phyloP scores from a whole-genome alignment of 35 echinoderm and acorn worm species.

The Strongylocentrotus purpuratus region DNA sequence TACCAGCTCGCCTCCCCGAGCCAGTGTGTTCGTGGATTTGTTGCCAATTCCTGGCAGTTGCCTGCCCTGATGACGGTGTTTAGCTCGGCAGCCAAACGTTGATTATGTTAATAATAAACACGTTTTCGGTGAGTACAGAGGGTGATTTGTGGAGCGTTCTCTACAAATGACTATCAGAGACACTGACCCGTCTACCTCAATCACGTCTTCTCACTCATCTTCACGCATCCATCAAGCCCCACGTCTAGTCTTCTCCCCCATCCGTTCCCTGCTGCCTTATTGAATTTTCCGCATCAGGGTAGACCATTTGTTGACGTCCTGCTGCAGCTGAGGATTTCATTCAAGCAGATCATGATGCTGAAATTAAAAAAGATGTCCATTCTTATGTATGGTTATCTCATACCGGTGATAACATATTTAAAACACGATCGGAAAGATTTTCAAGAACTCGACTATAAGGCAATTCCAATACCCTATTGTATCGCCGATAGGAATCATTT shows the following conservation, averaged over 20 bases:
- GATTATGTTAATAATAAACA: conserved; percentile 54
- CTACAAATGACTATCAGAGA: conserved; percentile 32
- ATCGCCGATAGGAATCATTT: too few relatives aligned
- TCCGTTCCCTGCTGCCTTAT: background rate
- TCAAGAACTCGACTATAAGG: too few relatives aligned
- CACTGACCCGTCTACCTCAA: conserved; percentile 39
- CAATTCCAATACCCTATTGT: too few relatives aligned
- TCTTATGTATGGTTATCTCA: too few relatives aligned
- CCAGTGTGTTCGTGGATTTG: background rate
- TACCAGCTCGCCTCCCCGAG: background rate
- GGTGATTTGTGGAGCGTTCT: conserved; percentile 25
- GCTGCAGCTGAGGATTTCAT: too few relatives aligned
- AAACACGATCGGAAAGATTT: too few relatives aligned
- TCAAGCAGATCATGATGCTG: too few relatives aligned
- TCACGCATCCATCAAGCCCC: conserved; percentile 13
- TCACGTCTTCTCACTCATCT: conserved; percentile 25
- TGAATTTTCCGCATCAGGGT: background rate
- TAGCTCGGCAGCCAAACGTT: background rate
- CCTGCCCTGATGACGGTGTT: background rate
- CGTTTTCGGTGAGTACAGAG: background rate
- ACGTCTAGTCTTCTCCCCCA: background rate
- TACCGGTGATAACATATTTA: too few relatives aligned
- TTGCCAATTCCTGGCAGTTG: background rate
- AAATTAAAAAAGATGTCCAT: too few relatives aligned
- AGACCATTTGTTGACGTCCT: too few relatives aligned